Conservation (phyloP, 2,888 invertebrate genomes). For the Glyphotaelius pellucidus region DNA sequence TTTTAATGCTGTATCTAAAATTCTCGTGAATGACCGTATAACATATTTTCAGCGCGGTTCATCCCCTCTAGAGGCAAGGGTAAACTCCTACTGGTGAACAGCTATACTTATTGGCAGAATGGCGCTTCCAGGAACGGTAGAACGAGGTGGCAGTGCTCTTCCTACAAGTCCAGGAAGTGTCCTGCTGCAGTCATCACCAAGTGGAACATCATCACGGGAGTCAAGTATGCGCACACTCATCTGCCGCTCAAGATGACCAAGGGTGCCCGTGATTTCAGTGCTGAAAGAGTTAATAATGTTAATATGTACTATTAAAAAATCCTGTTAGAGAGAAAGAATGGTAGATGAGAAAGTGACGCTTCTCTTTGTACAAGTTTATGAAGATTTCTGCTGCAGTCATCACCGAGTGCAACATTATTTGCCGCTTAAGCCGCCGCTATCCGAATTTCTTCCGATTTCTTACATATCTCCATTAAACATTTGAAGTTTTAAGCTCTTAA, state of each 20-base stretch:
- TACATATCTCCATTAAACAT: no score
- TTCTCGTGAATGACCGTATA: background rate
- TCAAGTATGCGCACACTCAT: conserved; percentile 66
- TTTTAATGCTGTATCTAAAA: background rate
- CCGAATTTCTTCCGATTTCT: no score
- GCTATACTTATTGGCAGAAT: conserved; percentile 52
- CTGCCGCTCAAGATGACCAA: conserved; percentile 28
- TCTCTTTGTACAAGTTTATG: conserved; percentile 66
- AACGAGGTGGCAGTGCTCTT: conserved; percentile 68
- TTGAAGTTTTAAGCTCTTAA: no score
- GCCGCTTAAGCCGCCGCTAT: no score
- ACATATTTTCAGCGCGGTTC: conserved; percentile 45
- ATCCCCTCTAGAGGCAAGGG: conserved; percentile 49
- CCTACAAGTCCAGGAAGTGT: conserved; percentile 67
- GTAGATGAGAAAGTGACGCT: conserved; percentile 68
- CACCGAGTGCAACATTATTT: conserved; percentile 68
- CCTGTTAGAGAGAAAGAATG: no score
- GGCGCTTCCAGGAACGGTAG: conserved; percentile 40
- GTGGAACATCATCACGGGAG: conserved; percentile 67
- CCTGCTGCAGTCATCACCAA: conserved; percentile 70
- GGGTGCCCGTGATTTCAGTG: background rate
- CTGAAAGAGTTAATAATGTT: background rate
- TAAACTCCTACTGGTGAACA: conserved; percentile 51
- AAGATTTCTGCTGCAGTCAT: conserved; percentile 69
- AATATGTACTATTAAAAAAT: background rate